Percentiles rank a stretch among this genome's conserved stretches.
Conservation (phyloP, 2,113 vertebrate species). For the Cyphomyrus plagiostoma region DNA sequence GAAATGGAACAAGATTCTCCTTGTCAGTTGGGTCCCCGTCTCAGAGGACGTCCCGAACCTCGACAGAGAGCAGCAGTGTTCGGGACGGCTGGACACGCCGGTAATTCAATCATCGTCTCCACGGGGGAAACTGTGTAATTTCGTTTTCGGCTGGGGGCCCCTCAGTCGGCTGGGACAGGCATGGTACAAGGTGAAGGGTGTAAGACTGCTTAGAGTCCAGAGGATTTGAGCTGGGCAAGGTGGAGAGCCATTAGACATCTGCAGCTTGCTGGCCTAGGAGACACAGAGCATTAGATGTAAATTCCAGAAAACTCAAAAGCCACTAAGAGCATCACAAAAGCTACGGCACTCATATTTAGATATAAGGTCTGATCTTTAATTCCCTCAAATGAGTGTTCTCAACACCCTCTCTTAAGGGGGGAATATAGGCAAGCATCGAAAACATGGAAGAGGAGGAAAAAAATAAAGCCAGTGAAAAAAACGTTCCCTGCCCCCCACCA, state of each 20-base stretch:
- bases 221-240: neutral
- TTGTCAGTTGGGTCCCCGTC: neutral
- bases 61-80: neutral
- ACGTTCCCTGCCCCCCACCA: constrained; percentile 56
- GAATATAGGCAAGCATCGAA: constrained; percentile 14
- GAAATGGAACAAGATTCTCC: neutral
- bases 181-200: too few species aligned
- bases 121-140: neutral
- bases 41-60: neutral
- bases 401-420: constrained; percentile 66
- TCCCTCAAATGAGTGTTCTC: constrained; percentile 73
- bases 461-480: constrained; percentile 28
- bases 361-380: constrained; percentile 75
- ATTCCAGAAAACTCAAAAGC: neutral
- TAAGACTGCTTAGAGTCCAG: neutral
- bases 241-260: neutral
- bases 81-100: neutral
- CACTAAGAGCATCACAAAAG: constrained; percentile 12
- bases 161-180: neutral
- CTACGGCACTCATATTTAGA: constrained; percentile 20
- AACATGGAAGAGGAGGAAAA: constrained; percentile 10
- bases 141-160: neutral
- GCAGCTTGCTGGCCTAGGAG: neutral
- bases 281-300: neutral
- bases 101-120: constrained; percentile 5